Base-by-base conservation (phyloP, 2,113 vertebrate species). In the Reinhardtius hippoglossoides region DNA sequence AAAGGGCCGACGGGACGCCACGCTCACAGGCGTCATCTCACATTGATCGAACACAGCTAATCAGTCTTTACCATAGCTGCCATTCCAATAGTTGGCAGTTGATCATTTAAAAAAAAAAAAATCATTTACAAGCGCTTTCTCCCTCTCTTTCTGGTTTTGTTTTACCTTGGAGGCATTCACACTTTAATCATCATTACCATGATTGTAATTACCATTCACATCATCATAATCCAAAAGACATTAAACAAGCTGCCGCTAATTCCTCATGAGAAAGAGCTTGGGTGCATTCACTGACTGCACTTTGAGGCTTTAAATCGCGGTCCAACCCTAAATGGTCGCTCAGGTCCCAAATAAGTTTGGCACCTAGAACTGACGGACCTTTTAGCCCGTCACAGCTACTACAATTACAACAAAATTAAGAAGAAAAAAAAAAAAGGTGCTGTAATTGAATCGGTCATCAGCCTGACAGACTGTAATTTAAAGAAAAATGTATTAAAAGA, bases 191-290 rank as follows among this genome's bases (percentile, higher is more conserved):
- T 90, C 81, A 89, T 89, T 82, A 74, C 79, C 77, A 72, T 89
- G 74, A 78, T 88, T 54, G 66, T 88, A 91, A 93, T 92, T 91
- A 90, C 85, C 27, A 70, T 84, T 90, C 74, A 84, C 80, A 85
- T 92, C 80, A 84, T 92, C 80, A 92, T 90, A 91, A 94, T 92
- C 85, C 83, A 78, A 79, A 88, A 89, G 75, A 91, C 82, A 91
- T 91, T 87, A 82, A 92, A 91, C 77, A 81, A 82, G 87, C 86
- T 83, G 82, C 86, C 83, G 84, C 77, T 90, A 88, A 89, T 89
- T 88, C 63, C 82, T 86, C 72, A 81, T 84, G 86, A 92, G 73
- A 91, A 88, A 90, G 76, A 88, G 83, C 80, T 83, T n/a, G 59
- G 74, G 35, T 9, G 26, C 76, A 74, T 85, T 85, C 67, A 70